Evolutionary conservation across 2,797 vertebrate genomes (phyloP).

Genomic region (Nyctibius grandis): DNA sequence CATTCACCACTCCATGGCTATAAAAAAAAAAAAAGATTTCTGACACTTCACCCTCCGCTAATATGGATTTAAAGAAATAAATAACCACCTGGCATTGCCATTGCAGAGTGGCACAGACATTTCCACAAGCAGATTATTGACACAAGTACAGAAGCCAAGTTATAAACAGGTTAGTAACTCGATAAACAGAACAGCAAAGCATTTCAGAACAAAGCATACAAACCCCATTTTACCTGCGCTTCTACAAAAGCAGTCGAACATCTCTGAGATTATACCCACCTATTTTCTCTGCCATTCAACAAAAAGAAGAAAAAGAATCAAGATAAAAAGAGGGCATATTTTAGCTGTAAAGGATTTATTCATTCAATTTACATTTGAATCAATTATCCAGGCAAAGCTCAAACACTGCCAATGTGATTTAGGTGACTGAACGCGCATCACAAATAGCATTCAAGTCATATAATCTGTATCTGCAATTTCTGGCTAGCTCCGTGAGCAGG

Average conservation of each 20-base stretch:
- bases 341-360: conserved; percentile 36
- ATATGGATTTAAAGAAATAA: neutral
- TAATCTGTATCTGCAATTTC: neutral
- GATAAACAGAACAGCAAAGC: neutral
- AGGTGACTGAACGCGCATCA: conserved; percentile 33
- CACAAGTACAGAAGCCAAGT: neutral
- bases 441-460: neutral
- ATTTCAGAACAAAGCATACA: neutral
- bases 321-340: conserved; percentile 32
- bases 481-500: neutral
- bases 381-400: conserved; percentile 40
- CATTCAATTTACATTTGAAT: conserved; percentile 51
- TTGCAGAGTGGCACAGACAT: neutral
- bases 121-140: neutral
- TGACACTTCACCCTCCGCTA: neutral
- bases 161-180: neutral
- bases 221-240: neutral
- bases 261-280: conserved; percentile 13
- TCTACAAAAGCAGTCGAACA: neutral
- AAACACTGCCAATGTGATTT: neutral
- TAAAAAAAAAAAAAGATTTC: neutral
- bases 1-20: neutral
- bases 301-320: neutral
- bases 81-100: neutral
- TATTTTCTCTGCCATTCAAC: neutral